Conservation (phyloP, 1,140 invertebrate species). For the Dysdera silvatica region DNA sequence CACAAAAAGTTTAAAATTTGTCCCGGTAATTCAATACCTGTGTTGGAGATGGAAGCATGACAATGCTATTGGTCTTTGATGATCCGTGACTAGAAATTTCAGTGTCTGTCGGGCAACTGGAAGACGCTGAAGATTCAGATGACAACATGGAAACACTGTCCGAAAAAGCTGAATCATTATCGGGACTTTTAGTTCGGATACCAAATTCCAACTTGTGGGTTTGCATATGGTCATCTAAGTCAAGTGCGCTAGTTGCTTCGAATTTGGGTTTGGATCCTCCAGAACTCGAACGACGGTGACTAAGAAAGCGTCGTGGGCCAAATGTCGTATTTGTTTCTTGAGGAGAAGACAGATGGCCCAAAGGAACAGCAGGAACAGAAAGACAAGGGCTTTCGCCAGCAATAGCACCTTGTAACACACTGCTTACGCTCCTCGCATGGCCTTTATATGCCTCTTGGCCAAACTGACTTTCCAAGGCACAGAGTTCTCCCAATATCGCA, state of each 20-base stretch:
- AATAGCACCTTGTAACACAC: slow-evolving; percentile 29
- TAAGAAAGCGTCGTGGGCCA: slow-evolving; percentile 12
- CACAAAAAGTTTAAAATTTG: no score
- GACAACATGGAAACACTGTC: slow-evolving; percentile 88
- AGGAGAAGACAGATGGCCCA: not conserved
- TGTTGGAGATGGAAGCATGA: slow-evolving; percentile 37
- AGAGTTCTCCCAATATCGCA: slow-evolving; percentile 87
- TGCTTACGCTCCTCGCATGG: slow-evolving; percentile 28
- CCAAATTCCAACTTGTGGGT: slow-evolving; percentile 35
- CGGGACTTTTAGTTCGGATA: slow-evolving; percentile 76
- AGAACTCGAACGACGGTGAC: slow-evolving; percentile 50
- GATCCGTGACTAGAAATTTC: slow-evolving; percentile 33
- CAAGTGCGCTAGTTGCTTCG: slow-evolving; percentile 34
- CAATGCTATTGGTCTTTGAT: slow-evolving; percentile 36
- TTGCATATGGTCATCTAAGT: slow-evolving; percentile 28
- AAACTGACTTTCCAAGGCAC: slow-evolving; percentile 74
- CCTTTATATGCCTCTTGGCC: slow-evolving; percentile 48
- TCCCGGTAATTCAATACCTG: no score
- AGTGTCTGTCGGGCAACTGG: slow-evolving; percentile 50
- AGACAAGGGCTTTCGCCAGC: slow-evolving; percentile 19
- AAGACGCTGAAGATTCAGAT: slow-evolving; percentile 79
- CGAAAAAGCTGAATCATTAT: slow-evolving; percentile 95
- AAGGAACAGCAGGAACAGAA: slow-evolving; percentile 18
- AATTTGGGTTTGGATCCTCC: slow-evolving; percentile 44
- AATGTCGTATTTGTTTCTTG: not conserved